Evolutionary conservation across 2,888 invertebrate genomes (phyloP), one percentile per base, ranked within the genome.

Genomic region (Drosophila nigritarsus): DNA sequence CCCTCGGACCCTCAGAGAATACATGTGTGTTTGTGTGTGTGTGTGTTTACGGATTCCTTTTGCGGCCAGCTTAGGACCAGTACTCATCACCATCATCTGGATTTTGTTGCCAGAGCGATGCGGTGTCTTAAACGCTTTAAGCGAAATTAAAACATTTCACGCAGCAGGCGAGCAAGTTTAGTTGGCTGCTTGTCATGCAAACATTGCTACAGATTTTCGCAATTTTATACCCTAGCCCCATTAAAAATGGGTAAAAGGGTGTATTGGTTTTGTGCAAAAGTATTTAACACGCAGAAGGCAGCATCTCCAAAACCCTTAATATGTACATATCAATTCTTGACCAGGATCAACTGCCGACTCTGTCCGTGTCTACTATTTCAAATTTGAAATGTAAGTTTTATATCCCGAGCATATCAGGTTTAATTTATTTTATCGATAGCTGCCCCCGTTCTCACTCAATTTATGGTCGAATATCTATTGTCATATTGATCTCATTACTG

Each of bases 111-210:
- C 69, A 56, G 50, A 73, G 38, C 75, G 59, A 73, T 71, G 73
- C 67, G 89, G 84, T 80, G 80, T 82, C 74, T 87, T 80, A 90
- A 89, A 82, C 90, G 75, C 89, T 84, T 90, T 83, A 83, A 90
- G 76, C 76, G 66, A 86, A 89, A 87, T 90, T 82, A 88, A 85
- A 87, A 85, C 87, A 87, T 83, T 87, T 89, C 73, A 77, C 77
- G 69, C 77, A 82, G 63, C 87, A 75, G 87, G 78, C 77, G 66
- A 48, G 29, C 66, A 70, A 66, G 59, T 66, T 54, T 56, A 65
- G 59, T 63, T 36, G 42, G 62, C 49, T 64, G 65, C 54, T 82
- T 75, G 71, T 72, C 78, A 75, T 76, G 79, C 82, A 78, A 76
- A 73, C 69, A 75, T 75, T 79, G 75, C 64, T 55, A 38, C 69